Base-by-base conservation (phyloP, 2,113 vertebrate species). In the Myiagra hebetior region DNA sequence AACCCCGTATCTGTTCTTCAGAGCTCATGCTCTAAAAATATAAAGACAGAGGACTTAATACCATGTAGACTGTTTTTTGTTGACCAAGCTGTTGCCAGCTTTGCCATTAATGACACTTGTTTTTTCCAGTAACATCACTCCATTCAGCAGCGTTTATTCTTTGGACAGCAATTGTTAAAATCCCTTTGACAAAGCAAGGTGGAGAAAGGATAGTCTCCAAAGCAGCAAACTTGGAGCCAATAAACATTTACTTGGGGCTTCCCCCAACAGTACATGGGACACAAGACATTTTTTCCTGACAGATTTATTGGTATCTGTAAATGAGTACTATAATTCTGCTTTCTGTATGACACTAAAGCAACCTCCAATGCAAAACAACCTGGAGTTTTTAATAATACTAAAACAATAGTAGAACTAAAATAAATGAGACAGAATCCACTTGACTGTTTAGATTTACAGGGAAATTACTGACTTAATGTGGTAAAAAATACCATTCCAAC, bases 261-360 rank as follows among this genome's bases (percentile, higher is more conserved):
- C 10, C 3, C 14, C 10, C 8, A 28, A 44, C 2, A 74, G 21
- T 6, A 57, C 70, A 65, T 0, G 0, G n/a, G n/a, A 78, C 27
- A 33, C 2, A 56, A 30, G 31, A 37, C 7, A 15, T 26, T 52
- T 86, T 81, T 69, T 27, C 7, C 56, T 27, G 13, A 83, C 10
- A 60, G 17, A 65, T 65, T 81, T 68, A 64, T 42, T 74, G 13
- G 3, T 28, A 87, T 47, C n/a, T 70, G 37, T 44, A 52, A 82
- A 41, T 2, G 2, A 70, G 3, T 28, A 74, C 18, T 30, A 19
- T 2, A 42, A 60, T 60, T 85, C 47, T 78, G 18, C 13, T 67
- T 80, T 76, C 53, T 57, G 6, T 67, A 67, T 7, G 15, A 44
- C 39, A 53, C 4, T 26, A 90, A 49, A 76, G 65, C 53, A 37